Evolutionary conservation across 2,888 invertebrate genomes (phyloP), one percentile per base, ranked within the genome.

Genomic region (Heteropelma amictum): DNA sequence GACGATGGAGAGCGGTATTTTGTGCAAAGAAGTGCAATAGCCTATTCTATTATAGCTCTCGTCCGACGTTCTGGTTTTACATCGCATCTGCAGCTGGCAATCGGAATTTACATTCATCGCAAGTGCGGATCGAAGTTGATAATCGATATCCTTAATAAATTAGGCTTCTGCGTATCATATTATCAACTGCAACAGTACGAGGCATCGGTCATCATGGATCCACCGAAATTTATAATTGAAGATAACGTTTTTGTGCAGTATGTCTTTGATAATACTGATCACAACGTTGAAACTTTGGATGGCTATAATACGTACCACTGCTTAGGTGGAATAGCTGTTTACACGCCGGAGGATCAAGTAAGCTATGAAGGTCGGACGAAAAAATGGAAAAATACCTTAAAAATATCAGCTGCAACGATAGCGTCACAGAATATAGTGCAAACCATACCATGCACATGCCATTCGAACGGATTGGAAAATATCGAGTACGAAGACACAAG

Each of bases 191-290:
- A 47, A 2, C 60, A 61, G n/a, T 61, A 47, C 45, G 45, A 61
- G 21, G 33, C 47, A 2, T 61, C 60, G 3, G 7, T 47, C 19
- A 47, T 61, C 4, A 47, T 45, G 45, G 33, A 61, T 61, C 45
- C 47, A 19, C 21, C 60, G 33, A 49, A 49, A 69, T 35, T 38
- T 12, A 10, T 12, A 38, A 14, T 51, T 2, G 51, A 51, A 51
- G 28, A 28, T 14, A 10, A 10, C 38, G 51, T 53, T 49, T 64
- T 35, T 67, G 58, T 69, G 6, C 70, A 73, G 42, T 69, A 49
- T 47, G 58, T 71, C 8, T 79, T 73, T 42, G 79, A 79, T 38
- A 78, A 78, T 49, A 73, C 78, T 19, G 77, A 71, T 54, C 75
- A 78, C 21, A 79, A 79, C 63, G 69, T 72, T 10, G 38, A 26